Conservation (phyloP, 2,888 invertebrate genomes). For the Laspeyria flexula region DNA sequence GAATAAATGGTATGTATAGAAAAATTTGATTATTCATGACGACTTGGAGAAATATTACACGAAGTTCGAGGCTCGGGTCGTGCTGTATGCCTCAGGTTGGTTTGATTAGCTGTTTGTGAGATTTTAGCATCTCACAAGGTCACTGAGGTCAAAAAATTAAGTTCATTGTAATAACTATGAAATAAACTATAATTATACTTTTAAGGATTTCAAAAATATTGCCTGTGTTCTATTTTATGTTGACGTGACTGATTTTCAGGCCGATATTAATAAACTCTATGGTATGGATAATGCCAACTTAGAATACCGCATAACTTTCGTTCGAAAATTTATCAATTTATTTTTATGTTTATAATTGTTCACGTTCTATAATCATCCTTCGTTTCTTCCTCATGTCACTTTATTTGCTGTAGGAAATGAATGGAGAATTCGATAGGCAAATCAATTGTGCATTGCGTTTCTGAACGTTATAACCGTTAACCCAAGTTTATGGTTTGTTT, state of each 20-base stretch:
- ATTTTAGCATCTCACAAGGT: constrained; percentile 10
- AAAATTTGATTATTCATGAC: constrained; percentile 85
- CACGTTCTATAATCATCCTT: not conserved
- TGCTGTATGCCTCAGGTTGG: constrained; percentile 52
- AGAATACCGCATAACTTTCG: not conserved
- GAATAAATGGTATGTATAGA: constrained; percentile 82
- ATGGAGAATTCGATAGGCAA: constrained; percentile 2
- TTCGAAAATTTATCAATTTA: not conserved
- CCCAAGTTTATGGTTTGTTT: constrained; percentile 4
- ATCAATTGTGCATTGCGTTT: constrained; percentile 6
- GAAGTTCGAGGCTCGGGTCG: constrained; percentile 48
- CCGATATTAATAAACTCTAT: no score
- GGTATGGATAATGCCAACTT: not conserved
- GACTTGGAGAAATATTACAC: constrained; percentile 80
- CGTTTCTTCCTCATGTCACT: not conserved
- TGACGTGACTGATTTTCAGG: no score
- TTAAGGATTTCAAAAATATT: no score
- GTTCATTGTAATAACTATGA: not conserved
- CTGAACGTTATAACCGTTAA: constrained; percentile 2
- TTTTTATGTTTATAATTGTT: not conserved
- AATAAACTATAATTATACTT: not conserved
- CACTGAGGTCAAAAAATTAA: not conserved
- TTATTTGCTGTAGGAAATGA: not conserved
- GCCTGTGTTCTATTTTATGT: no score
- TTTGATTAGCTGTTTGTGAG: constrained; percentile 34